A percentile compares a stretch with the other conserved stretches of the same genome.
phyloP scores from a whole-genome alignment of 1,140 invertebrate genomes.

The silkworm (Bombyx mori) region DNA sequence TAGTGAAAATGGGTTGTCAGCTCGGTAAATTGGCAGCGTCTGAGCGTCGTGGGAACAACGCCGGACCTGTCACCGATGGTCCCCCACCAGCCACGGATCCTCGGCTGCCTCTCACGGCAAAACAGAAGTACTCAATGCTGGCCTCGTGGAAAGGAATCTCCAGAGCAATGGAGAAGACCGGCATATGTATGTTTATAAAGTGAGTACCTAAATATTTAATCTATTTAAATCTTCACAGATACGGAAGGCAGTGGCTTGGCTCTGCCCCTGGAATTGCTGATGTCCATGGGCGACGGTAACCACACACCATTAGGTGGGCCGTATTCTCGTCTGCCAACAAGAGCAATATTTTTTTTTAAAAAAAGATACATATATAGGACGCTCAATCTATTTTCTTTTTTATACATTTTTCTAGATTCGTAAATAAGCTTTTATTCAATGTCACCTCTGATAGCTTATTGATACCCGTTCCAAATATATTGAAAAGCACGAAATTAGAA shows the following conservation, averaged over 20 bases:
- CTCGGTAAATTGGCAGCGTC: constrained; percentile 79
- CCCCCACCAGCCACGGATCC: constrained; percentile 80
- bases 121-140: constrained; percentile 89
- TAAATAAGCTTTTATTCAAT: too few relatives aligned
- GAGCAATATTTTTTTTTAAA: background rate
- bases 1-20: constrained; percentile 79
- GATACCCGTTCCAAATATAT: too few relatives aligned
- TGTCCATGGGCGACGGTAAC: too few relatives aligned
- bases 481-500: too few relatives aligned
- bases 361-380: too few relatives aligned
- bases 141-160: constrained; percentile 92
- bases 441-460: too few relatives aligned
- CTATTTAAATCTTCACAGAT: background rate
- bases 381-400: too few relatives aligned
- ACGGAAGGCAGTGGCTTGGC: too few relatives aligned
- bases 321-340: background rate
- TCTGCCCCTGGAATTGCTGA: too few relatives aligned
- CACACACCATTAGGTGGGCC: too few relatives aligned
- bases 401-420: too few relatives aligned
- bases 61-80: constrained; percentile 53
- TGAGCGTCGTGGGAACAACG: constrained; percentile 64
- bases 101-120: constrained; percentile 84
- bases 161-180: constrained; percentile 88
- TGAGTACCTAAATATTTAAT: constrained; percentile 68
- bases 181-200: constrained; percentile 92